Base-by-base conservation (phyloP, 1,140 invertebrate species). In the Drosophila kurseongensis region DNA sequence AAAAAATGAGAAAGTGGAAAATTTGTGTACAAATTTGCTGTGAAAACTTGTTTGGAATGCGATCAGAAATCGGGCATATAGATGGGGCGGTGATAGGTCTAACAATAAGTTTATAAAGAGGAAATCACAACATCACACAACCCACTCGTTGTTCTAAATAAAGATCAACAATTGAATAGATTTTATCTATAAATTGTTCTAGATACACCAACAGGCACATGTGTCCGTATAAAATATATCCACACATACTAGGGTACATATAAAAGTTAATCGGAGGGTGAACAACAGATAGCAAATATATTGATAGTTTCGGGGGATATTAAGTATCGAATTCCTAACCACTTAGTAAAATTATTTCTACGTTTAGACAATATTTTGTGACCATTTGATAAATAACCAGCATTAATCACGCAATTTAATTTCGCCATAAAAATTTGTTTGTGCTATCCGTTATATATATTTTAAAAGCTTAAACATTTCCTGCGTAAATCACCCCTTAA, bases 161-260 rank as follows among this genome's bases (percentile, higher is more conserved):
- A 71, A 71, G 67, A 71, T 36, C 67, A 69, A 71, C 65, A 71
- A 71, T 71, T 71, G 67, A 71, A 71, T 71, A 71, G 67, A 71
- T 68, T 71, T 48, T 71, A 71, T 71, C 67, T 71, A 71, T 71
- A 58, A 71, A 71, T 57, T 71, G 67, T 48, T 48, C 67, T 71
- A 67, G 27, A 67, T 48, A 67, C 44, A 68, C 45, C 41, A 47
- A 66, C 35, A 12, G 14, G 27, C 32, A 10, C 40, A 23, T 6
- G 12, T 32, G 8, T 47, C 35, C 14, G 35, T 27, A 14, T 62
- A 4, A 12, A 10, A 40, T 18, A 57, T 32, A 44, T 32, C 9
- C 23, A 27, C 29, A 66, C 36, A 68, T 52, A 6, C 59, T 44
- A 44, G 65, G 36, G 27, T 18, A 65, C 14, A 69, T 47, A 35